Conservation (phyloP, 1,140 invertebrate genomes). For the Chelonus insularis region DNA sequence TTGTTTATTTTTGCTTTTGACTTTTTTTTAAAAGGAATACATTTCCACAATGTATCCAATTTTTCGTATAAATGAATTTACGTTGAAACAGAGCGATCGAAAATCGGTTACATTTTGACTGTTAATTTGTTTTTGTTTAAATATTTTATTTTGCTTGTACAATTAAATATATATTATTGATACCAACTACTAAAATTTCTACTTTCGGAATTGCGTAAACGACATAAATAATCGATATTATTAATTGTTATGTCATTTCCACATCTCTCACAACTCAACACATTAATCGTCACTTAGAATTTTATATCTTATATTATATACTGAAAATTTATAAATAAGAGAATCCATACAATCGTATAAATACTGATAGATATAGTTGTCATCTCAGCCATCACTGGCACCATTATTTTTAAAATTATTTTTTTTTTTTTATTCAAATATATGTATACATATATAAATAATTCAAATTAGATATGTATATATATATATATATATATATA, state of each 20-base stretch:
- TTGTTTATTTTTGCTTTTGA: neutral
- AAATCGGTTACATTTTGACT: conserved; percentile 13
- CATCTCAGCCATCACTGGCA: conserved; percentile 17
- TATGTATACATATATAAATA: too few relatives aligned
- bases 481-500: too few relatives aligned
- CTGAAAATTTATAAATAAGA: conserved; percentile 25
- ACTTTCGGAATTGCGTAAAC: too few relatives aligned
- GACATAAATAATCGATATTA: too few relatives aligned
- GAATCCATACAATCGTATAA: conserved; percentile 31
- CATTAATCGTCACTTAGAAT: neutral
- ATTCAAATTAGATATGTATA: too few relatives aligned
- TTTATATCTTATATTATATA: conserved; percentile 21
- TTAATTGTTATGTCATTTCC: too few relatives aligned
- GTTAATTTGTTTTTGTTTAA: neutral
- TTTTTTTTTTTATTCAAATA: conserved; percentile 37
- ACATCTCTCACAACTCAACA: too few relatives aligned
- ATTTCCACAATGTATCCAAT: too few relatives aligned
- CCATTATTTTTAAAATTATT: conserved; percentile 2
- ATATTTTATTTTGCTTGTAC: conserved; percentile 8
- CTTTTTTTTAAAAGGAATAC: neutral
- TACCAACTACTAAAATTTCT: too few relatives aligned
- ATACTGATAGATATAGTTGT: conserved; percentile 44
- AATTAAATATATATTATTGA: too few relatives aligned
- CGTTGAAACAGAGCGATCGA: conserved; percentile 13
- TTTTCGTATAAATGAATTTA: too few relatives aligned